These are phyloP conservation scores for Leptinotarsa tumamoca DNA, from an alignment of 2,888 invertebrate species.

Conservation along the genomic window DNA sequence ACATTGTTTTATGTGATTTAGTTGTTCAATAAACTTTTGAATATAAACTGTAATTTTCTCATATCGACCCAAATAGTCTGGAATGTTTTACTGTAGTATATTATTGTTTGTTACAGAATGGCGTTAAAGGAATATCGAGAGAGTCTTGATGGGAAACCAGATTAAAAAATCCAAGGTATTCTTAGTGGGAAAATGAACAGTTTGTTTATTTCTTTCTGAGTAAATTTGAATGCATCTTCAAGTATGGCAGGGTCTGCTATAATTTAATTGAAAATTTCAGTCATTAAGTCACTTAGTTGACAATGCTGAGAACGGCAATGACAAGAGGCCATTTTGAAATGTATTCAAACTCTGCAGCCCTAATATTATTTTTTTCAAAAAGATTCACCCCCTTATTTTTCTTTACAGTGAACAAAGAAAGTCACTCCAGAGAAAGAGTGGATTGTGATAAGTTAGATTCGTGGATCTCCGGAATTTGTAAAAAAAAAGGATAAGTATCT, in stretches of 20 bases:
- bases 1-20: conserved; percentile 22
- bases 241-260: background rate
- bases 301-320: background rate
- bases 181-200: conserved; percentile 41
- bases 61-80: conserved; percentile 17
- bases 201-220: conserved; percentile 30
- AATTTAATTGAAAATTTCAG: background rate
- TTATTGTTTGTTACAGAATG: conserved; percentile 48
- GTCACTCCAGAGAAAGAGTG: conserved; percentile 33
- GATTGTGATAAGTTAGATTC: conserved; percentile 30
- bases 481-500: conserved; percentile 38
- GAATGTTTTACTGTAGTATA: conserved; percentile 34
- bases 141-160: conserved; percentile 26
- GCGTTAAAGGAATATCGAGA: conserved; percentile 27
- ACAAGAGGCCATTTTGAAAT: conserved; percentile 25
- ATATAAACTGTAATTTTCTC: conserved; percentile 24
- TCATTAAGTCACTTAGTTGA: background rate
- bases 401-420: conserved; percentile 40
- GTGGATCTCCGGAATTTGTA: conserved; percentile 15
- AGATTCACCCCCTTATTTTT: conserved; percentile 32
- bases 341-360: conserved; percentile 27
- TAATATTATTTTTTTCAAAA: background rate
- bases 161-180: conserved; percentile 43
- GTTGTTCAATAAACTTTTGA: conserved; percentile 21
- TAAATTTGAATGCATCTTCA: conserved; percentile 44